Evolutionary conservation across 2,113 vertebrate species (phyloP), one percentile per base, ranked within the genome.

Genomic region (Neogale vison): DNA sequence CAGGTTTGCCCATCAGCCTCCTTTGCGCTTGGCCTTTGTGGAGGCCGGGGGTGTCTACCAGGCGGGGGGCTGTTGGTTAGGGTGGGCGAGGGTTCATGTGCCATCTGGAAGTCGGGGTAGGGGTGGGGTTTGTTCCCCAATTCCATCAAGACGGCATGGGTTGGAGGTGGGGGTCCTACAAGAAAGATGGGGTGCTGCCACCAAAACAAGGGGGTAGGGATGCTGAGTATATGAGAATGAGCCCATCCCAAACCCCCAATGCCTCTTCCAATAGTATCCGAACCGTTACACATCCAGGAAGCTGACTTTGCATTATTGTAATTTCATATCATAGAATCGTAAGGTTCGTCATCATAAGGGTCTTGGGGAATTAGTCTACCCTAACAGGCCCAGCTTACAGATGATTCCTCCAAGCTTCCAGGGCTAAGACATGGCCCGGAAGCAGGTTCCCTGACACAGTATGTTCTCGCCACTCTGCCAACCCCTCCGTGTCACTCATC

Each of bases 401-500:
- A 18, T 76, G 36, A 8, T 82, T 80, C 57, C 7, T 13, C 59
- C 47, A 31, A 14, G 39, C 23, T 6, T n/a, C 36, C 52, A 34
- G 15, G 29, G n/a, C 50, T 36, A 31, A 24, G 39, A 61, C 9
- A 20, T n/a, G 42, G 55, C 13, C 59, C 29, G 29, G 42, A 47
- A 34, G 6, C 14, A 6, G 20, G 20, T 15, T 11, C 76, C 39
- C 45, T 50, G 50, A 17, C 17, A 2, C 26, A 42, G 2, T 3
- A 23, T 1, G n/a, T 13, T 36, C 24, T 12, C 12, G 2, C 42
- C 1, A 0, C 31, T 65, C 1, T 39, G 0, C 23, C 34, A 55
- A 3, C 15, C 45, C 4, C 6, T 39, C 6, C 39, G 9, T 29
- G 20, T 36, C 5, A 3, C 50, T 55, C 29, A 5, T 39, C 81